A percentile compares a stretch with the other conserved stretches of the same genome.
Conservation (phyloP, 2,113 vertebrate genomes). For the Phylloscopus trochiloides region DNA sequence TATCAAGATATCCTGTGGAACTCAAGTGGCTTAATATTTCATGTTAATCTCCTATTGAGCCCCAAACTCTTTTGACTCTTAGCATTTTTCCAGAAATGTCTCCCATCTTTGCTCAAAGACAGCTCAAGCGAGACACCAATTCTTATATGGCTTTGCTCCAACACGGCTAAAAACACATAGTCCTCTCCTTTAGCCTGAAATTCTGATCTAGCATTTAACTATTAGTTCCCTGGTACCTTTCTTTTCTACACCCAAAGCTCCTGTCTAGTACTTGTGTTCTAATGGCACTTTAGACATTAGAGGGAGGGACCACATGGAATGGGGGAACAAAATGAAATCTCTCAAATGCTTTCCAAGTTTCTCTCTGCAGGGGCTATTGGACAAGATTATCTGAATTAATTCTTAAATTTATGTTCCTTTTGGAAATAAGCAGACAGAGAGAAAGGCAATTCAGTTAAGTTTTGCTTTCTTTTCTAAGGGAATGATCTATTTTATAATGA, state of each 20-base stretch:
- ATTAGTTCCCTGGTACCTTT: not conserved
- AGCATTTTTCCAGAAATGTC: not conserved
- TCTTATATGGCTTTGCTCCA: not conserved
- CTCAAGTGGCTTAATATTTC: not conserved
- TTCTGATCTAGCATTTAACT: not conserved
- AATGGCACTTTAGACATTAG: not conserved
- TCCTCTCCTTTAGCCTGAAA: not conserved
- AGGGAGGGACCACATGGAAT: not conserved
- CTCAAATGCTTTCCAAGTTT: not conserved
- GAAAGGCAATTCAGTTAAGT: not conserved
- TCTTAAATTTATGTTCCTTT: not conserved
- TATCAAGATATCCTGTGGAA: not conserved
- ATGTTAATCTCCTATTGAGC: not conserved
- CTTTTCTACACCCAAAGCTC: not conserved
- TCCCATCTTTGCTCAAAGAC: not conserved
- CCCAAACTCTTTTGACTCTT: not conserved
- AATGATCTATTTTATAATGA: not conserved
- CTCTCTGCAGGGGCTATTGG: not conserved
- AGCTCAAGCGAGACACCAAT: not conserved
- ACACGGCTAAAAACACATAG: not conserved
- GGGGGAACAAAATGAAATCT: not conserved
- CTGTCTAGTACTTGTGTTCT: not conserved
- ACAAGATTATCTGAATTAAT: not conserved
- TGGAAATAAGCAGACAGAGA: not conserved
- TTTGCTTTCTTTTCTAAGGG: not conserved